Conservation (phyloP, 2,888 invertebrate genomes). For the Morpho deidamia region DNA sequence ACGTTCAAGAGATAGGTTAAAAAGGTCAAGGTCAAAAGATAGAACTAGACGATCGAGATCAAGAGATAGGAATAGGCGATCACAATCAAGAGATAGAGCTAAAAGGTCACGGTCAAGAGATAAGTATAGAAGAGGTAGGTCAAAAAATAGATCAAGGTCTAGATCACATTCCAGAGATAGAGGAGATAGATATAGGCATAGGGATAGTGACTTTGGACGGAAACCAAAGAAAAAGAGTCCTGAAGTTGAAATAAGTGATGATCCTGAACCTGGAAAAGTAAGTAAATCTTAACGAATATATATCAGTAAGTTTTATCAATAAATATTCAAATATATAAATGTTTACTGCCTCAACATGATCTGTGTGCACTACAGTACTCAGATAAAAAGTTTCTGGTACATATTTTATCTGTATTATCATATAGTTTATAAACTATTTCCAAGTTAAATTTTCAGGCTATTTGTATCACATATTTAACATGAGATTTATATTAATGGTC, state of each 20-base stretch:
- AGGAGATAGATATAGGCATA: constrained; percentile 40
- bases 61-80: constrained; percentile 21
- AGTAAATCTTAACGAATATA: constrained; percentile 12
- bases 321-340: too few relatives aligned
- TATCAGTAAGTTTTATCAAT: too few relatives aligned
- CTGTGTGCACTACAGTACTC: too few relatives aligned
- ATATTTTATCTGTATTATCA: too few relatives aligned
- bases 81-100: constrained; percentile 16
- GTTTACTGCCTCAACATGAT: too few relatives aligned
- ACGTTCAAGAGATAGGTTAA: constrained; percentile 42
- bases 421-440: too few relatives aligned
- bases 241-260: constrained; percentile 80
- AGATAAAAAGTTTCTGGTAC: too few relatives aligned
- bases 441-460: too few relatives aligned
- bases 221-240: constrained; percentile 61
- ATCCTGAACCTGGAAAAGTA: constrained; percentile 87
- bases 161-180: constrained; percentile 41
- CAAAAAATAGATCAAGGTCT: constrained; percentile 43
- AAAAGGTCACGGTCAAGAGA: constrained; percentile 30
- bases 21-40: constrained; percentile 40
- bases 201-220: constrained; percentile 47
- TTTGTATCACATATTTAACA: too few relatives aligned
- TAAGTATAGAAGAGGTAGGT: constrained; percentile 39
- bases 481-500: too few relatives aligned
- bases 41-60: constrained; percentile 29